Evolutionary conservation across 2,888 invertebrate species (phyloP).

Genomic region (Drosophila gaucha): DNA sequence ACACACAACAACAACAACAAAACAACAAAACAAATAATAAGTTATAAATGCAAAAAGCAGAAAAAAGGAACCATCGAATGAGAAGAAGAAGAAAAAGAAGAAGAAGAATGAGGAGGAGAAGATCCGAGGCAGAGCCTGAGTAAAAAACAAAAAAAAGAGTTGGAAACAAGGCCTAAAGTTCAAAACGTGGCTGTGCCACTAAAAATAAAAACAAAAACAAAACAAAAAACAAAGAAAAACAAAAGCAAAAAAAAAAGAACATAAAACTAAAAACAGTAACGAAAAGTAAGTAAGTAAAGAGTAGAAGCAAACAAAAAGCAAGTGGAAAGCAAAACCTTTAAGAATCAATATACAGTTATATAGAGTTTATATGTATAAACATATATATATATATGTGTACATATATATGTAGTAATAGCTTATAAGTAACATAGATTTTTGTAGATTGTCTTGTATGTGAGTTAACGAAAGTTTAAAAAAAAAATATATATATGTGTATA

Average conservation of each 20-base stretch:
- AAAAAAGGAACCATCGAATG: slow-evolving; percentile 39
- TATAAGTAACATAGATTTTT: neutral
- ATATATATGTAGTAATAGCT: slow-evolving; percentile 2
- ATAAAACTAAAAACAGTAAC: slow-evolving; percentile 7
- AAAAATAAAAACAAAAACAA: slow-evolving; percentile 40
- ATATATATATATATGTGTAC: neutral
- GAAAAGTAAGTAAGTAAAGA: slow-evolving; percentile 4
- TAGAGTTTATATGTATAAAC: slow-evolving; percentile 9
- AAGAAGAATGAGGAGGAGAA: neutral
- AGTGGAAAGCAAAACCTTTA: slow-evolving; percentile 26
- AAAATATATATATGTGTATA: slow-evolving; percentile 26
- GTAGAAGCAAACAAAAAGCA: slow-evolving; percentile 12
- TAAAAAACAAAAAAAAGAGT: slow-evolving; percentile 10
- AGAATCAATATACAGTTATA: slow-evolving; percentile 42
- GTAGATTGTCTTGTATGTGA: slow-evolving; percentile 37
- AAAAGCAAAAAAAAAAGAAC: slow-evolving; percentile 13
- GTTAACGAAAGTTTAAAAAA: slow-evolving; percentile 24
- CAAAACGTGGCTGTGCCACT: slow-evolving; percentile 78
- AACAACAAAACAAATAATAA: slow-evolving; percentile 7
- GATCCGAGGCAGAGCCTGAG: slow-evolving; percentile 19
- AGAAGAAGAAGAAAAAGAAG: neutral
- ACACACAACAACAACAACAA: slow-evolving; percentile 13
- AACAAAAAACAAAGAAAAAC: slow-evolving; percentile 16
- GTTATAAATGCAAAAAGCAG: slow-evolving; percentile 1
- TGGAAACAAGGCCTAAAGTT: slow-evolving; percentile 73